phyloP scores from a whole-genome alignment of 2,888 invertebrate species.

The Nemurella pictetii region DNA sequence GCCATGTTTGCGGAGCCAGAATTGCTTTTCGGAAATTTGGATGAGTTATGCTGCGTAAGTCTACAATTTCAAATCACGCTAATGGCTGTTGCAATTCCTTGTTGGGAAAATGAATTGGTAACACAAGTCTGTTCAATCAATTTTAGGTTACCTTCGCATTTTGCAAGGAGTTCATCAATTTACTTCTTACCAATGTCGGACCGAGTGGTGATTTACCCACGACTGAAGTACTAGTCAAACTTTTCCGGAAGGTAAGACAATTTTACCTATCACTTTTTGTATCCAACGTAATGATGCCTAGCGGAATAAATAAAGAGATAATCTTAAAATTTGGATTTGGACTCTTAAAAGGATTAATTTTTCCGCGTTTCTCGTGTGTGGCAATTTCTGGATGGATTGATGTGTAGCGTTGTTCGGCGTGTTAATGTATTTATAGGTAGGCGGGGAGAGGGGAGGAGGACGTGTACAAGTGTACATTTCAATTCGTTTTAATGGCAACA shows the following conservation, averaged over 20 bases:
- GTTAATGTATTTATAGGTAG: no score
- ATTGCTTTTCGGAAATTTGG: slow-evolving; percentile 63
- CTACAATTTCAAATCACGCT: neutral
- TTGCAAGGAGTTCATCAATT: slow-evolving; percentile 59
- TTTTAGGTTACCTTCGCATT: slow-evolving; percentile 60
- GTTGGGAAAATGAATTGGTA: neutral
- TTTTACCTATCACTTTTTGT: no score
- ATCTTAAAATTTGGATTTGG: no score
- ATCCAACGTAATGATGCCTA: no score
- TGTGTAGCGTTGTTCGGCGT: no score
- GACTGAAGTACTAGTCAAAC: slow-evolving; percentile 58
- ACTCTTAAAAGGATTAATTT: no score
- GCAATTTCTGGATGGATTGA: no score
- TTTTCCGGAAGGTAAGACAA: slow-evolving; percentile 57
- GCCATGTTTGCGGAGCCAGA: slow-evolving; percentile 65
- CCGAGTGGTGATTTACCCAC: slow-evolving; percentile 54
- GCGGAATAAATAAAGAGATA: no score
- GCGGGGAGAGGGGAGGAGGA: no score
- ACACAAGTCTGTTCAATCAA: slow-evolving; percentile 12
- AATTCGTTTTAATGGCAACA: no score
- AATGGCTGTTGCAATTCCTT: neutral
- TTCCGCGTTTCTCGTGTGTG: no score
- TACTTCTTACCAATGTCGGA: slow-evolving; percentile 55
- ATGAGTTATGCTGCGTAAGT: slow-evolving; percentile 62
- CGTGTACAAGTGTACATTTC: no score